Conservation (phyloP, 2,797 vertebrate species). For the Sus cebifrons region DNA sequence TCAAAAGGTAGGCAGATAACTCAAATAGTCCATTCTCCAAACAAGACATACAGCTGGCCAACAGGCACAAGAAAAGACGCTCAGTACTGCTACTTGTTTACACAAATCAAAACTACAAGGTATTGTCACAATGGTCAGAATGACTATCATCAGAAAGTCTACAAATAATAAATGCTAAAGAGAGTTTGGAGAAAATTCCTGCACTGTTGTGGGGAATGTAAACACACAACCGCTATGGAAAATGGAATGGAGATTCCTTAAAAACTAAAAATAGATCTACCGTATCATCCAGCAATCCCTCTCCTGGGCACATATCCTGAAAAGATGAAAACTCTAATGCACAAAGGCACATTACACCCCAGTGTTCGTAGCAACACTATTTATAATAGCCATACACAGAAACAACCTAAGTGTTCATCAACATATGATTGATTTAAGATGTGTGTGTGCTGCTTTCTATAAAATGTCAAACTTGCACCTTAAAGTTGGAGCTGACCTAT, state of each 20-base stretch:
- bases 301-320: background rate
- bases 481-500: background rate
- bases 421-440: background rate
- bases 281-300: background rate
- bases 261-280: background rate
- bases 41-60: background rate
- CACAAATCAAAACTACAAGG: background rate
- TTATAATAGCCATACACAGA: background rate
- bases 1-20: background rate
- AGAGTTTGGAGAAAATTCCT: background rate
- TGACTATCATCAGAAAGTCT: background rate
- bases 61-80: background rate
- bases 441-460: conserved; percentile 3
- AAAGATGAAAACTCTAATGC: background rate
- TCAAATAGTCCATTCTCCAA: background rate
- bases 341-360: background rate
- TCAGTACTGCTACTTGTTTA: background rate
- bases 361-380: background rate
- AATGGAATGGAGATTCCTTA: background rate
- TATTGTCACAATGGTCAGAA: background rate
- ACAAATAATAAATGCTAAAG: too few species aligned
- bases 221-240: background rate
- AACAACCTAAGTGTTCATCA: background rate
- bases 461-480: background rate
- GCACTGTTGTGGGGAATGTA: background rate